Conservation (phyloP, 64 coral and sea anemone genomes). For the Trachythela sp. region DNA sequence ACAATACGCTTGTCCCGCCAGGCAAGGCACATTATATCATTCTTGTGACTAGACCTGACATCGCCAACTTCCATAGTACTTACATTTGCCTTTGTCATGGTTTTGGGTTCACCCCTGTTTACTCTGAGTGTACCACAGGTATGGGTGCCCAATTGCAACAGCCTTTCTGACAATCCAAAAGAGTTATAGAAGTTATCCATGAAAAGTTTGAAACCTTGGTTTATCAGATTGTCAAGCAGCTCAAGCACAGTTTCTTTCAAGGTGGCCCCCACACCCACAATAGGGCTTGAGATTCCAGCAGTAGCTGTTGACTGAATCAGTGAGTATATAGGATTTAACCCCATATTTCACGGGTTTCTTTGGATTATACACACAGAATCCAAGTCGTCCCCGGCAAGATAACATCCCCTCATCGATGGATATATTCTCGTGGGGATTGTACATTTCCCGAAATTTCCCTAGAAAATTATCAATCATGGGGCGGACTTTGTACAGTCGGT, state of each 20-base stretch:
- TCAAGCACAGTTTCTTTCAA: background rate
- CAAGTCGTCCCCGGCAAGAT: background rate
- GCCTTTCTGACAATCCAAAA: background rate
- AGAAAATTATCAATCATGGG: background rate
- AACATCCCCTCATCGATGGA: background rate
- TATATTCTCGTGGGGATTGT: background rate
- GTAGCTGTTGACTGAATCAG: background rate
- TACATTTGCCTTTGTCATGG: background rate
- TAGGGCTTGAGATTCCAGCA: conserved; percentile 5
- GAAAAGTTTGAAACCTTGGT: background rate
- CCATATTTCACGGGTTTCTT: background rate
- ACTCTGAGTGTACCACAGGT: background rate
- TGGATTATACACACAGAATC: background rate
- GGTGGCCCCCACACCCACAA: background rate
- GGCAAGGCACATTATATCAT: conserved; percentile 20
- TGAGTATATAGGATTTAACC: background rate
- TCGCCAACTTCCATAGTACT: background rate
- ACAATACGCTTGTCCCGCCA: conserved; percentile 10
- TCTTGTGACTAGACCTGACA: background rate
- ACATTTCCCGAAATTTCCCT: background rate
- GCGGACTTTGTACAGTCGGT: background rate
- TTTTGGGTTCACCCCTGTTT: background rate
- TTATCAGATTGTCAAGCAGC: background rate
- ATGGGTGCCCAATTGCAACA: background rate
- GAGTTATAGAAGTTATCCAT: conserved; percentile 6